Conservation (phyloP, 2,797 vertebrate genomes). For the Falco biarmicus region DNA sequence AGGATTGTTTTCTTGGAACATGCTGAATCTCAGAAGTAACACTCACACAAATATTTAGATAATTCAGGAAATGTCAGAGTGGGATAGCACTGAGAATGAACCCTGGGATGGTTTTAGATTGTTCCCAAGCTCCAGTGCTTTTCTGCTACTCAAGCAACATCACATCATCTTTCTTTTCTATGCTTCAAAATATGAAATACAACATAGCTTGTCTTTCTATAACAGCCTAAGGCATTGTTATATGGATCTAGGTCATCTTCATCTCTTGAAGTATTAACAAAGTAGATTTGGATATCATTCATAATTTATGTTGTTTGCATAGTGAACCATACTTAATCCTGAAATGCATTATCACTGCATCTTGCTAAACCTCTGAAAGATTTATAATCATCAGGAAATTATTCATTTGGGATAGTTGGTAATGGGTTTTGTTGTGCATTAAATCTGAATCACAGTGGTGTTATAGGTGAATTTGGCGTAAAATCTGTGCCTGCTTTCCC, state of each 20-base stretch:
- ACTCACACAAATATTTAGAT: conserved; percentile 53
- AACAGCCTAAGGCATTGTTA: neutral
- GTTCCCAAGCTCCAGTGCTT: neutral
- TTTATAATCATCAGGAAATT: conserved; percentile 6
- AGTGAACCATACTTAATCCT: neutral
- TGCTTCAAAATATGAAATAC: neutral
- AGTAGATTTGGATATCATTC: neutral
- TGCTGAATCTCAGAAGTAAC: conserved; percentile 36
- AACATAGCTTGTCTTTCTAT: neutral
- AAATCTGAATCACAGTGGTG: neutral
- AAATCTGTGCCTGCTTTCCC: neutral
- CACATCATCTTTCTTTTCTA: conserved; percentile 24
- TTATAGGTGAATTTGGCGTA: neutral
- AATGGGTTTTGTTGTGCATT: neutral
- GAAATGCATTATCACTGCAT: neutral
- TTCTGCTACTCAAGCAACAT: neutral
- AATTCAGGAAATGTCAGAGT: conserved; percentile 47
- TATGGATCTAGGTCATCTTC: neutral
- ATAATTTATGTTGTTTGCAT: conserved; percentile 30
- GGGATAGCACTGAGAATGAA: neutral
- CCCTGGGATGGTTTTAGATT: neutral
- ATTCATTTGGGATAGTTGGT: neutral
- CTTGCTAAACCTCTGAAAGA: neutral
- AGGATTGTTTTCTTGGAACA: neutral
- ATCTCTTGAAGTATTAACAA: conserved; percentile 25